These are phyloP conservation scores for Cephus rjabovi DNA, from an alignment of 2,888 invertebrate species.

Conservation along the genomic window DNA sequence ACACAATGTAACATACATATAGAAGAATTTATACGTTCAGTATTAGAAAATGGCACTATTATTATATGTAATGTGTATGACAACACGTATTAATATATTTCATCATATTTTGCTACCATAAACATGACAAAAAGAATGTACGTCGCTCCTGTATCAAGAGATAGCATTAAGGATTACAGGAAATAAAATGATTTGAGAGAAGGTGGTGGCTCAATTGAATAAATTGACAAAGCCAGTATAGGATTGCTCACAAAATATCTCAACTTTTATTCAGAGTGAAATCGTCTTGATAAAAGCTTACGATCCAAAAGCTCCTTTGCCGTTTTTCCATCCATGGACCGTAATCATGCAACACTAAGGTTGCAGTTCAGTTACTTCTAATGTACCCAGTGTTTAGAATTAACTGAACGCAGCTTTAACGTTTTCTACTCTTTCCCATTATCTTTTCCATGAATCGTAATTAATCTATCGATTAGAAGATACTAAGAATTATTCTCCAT, in stretches of 20 bases:
- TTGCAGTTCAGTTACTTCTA: background rate
- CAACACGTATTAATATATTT: constrained; percentile 25
- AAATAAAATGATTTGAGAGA: background rate
- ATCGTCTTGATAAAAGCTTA: constrained; percentile 37
- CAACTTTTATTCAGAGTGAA: constrained; percentile 58
- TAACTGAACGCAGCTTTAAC: too few species aligned
- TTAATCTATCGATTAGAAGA: constrained; percentile 51
- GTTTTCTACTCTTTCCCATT: too few species aligned
- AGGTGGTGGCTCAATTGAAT: background rate
- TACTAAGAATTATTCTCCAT: constrained; percentile 36
- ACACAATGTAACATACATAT: background rate
- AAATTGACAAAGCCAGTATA: constrained; percentile 9
- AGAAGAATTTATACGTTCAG: constrained; percentile 32
- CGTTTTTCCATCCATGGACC: constrained; percentile 18
- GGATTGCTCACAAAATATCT: constrained; percentile 60
- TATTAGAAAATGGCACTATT: constrained; percentile 31
- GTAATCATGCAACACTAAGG: constrained; percentile 21
- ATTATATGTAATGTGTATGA: constrained; percentile 27
- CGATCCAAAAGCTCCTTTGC: constrained; percentile 1
- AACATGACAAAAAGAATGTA: background rate
- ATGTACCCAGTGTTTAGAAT: too few species aligned
- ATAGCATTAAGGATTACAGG: background rate
- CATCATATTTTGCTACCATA: background rate
- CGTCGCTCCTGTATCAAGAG: background rate
- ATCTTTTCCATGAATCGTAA: constrained; percentile 16